Evolutionary conservation across 1,140 invertebrate genomes (phyloP), one percentile per base, ranked within the genome.

Genomic region (Drosophila trapezifrons): DNA sequence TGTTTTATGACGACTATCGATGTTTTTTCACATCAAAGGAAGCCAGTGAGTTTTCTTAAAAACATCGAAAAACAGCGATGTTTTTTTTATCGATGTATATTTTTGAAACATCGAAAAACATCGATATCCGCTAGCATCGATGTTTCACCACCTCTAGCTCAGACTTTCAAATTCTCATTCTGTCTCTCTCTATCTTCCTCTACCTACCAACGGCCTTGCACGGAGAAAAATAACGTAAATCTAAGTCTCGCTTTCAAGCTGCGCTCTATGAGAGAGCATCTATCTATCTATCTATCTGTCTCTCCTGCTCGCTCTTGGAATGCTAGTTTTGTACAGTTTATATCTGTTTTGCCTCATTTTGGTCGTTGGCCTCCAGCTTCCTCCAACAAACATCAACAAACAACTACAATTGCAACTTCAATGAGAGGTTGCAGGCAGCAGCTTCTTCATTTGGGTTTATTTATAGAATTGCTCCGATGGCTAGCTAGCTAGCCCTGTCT

Each of bases 291-390:
- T 49, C 10, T 12, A 46, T 64, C 27, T 76, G 45, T 55, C 47
- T 40, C 27, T 51, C 32, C 17, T 27, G 20, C 22, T 15, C n/a
- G 1, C 27, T 40, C 22, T 45, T 35, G 17, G 15, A 55, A 47
- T 55, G 29, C 8, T 73, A 32, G 54, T 64, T 52, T 35, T 20
- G 78, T 82, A 82, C 73, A 81, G 73, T 81, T 81, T 62, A 43
- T 79, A 54, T 77, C 62, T 75, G 62, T 64, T 17, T 51, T 51
- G 72, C 25, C 62, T 74, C 29, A 60, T 76, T 69, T 78, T 78
- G 75, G 77, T 81, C 74, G 70, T 78, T 86, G 82, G 85, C 78
- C 78, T 75, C 69, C 51, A 66, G 51, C 57, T 35, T 52, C 29
- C 27, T 35, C 12, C 12, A 13, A 62, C 47, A 20, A 47, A 51